A percentile compares a stretch with the other conserved stretches of the same genome.
Conservation (phyloP, 2,888 invertebrate species). For the Venusia cambrica region DNA sequence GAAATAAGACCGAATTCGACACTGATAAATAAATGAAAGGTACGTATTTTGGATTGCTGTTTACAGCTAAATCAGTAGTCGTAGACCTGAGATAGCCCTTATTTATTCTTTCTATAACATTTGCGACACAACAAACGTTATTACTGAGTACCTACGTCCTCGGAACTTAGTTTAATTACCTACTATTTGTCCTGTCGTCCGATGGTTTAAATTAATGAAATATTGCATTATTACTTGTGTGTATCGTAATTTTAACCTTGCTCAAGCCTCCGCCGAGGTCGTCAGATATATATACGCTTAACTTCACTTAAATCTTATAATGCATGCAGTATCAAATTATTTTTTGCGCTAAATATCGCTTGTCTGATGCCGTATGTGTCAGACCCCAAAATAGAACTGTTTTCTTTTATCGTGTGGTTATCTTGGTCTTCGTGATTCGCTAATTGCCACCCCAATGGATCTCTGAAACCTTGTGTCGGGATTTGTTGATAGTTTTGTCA, state of each 20-base stretch:
- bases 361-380: conserved; percentile 31
- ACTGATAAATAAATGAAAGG: conserved; percentile 64
- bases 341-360: conserved; percentile 8
- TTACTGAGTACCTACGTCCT: not conserved
- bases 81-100: conserved; percentile 8
- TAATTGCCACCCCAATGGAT: conserved; percentile 26
- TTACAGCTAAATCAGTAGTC: conserved; percentile 20
- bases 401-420: conserved; percentile 25
- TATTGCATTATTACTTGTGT: conserved; percentile 9
- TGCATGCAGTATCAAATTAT: conserved; percentile 3
- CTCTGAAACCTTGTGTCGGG: too few species aligned
- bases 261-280: conserved; percentile 31
- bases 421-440: conserved; percentile 24
- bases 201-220: conserved; percentile 6
- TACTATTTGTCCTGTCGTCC: conserved; percentile 9
- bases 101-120: not conserved
- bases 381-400: conserved; percentile 41
- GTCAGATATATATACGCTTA: conserved; percentile 28
- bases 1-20: conserved; percentile 40
- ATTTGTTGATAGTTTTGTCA: too few species aligned
- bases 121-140: not conserved
- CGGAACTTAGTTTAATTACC: not conserved
- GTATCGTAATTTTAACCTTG: conserved; percentile 9
- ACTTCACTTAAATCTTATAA: conserved; percentile 12
- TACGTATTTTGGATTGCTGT: conserved; percentile 48